These are phyloP conservation scores for Brachyptera putata DNA, from an alignment of 2,888 invertebrate species.

Conservation along the genomic window DNA sequence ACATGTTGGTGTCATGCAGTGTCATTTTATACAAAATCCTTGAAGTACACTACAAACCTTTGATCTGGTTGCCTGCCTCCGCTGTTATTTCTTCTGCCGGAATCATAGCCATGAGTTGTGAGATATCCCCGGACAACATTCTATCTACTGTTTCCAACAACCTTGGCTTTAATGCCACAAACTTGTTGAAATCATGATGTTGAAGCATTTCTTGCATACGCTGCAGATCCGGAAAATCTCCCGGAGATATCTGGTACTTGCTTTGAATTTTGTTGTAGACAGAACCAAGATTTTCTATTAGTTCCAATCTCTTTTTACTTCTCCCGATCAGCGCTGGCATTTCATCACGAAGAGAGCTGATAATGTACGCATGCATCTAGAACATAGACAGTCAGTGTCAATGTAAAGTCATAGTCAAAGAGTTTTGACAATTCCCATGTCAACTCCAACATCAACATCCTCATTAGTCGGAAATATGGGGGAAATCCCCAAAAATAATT, in stretches of 20 bases:
- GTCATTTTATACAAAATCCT: no score
- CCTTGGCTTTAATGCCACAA: conserved; percentile 85
- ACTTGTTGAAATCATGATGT: conserved; percentile 91
- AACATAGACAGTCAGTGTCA: conserved; percentile 32
- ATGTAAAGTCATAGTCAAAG: no score
- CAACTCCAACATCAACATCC: no score
- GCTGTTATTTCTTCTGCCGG: conserved; percentile 79
- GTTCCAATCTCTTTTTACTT: conserved; percentile 93
- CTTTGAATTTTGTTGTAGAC: conserved; percentile 85
- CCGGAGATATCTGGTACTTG: conserved; percentile 93
- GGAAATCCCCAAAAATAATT: no score
- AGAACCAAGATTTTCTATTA: conserved; percentile 88
- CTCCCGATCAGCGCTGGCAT: conserved; percentile 98
- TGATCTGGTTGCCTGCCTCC: conserved; percentile 58
- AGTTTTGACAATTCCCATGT: no score
- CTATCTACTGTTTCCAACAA: conserved; percentile 88
- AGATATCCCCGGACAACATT: conserved; percentile 95
- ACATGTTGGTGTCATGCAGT: no score
- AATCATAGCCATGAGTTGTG: conserved; percentile 92
- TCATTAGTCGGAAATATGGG: no score
- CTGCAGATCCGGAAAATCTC: conserved; percentile 95
- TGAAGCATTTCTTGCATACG: conserved; percentile 86
- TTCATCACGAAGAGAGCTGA: conserved; percentile 87
- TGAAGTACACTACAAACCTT: no score
- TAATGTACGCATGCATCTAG: conserved; percentile 95